A percentile compares a stretch with the other conserved stretches of the same genome.
These are phyloP conservation scores for Eurystomus gularis DNA, from an alignment of 2,113 vertebrate genomes.

Conservation along the genomic window DNA sequence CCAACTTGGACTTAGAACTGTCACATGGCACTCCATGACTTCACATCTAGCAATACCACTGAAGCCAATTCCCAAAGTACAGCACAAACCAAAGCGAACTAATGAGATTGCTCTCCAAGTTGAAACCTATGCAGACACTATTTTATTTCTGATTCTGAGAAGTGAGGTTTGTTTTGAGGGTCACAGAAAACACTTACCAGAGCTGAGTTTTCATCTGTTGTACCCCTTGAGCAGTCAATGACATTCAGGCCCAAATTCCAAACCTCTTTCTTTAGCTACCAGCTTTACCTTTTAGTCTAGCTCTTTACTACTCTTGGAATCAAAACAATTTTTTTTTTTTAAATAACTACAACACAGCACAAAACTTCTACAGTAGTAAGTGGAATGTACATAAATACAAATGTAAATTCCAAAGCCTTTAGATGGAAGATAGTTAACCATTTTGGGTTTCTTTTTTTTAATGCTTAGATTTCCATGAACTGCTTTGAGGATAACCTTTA, in stretches of 20 bases:
- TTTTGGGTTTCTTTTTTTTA: not conserved
- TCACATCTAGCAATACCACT: not conserved
- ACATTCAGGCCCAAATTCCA: not conserved
- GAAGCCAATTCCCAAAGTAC: not conserved
- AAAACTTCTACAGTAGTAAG: not conserved
- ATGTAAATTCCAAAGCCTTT: not conserved
- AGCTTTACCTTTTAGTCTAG: not conserved
- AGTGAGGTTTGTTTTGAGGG: not conserved
- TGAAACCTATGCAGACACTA: not conserved
- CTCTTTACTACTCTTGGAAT: not conserved
- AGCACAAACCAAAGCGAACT: not conserved
- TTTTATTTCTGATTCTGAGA: not conserved
- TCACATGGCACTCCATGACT: not conserved
- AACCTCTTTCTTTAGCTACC: not conserved
- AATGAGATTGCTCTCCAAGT: not conserved
- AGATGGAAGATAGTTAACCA: rapidly evolving
- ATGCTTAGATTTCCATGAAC: not conserved
- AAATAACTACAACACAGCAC: not conserved
- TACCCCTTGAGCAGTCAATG: not conserved
- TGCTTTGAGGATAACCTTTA: not conserved
- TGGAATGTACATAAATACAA: not conserved
- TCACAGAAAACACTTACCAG: not conserved
- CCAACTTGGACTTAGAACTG: not conserved
- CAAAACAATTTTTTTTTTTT: too few relatives aligned
- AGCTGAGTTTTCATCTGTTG: not conserved